Evolutionary conservation across 2,113 vertebrate genomes (phyloP).

Genomic region (Sialia sialis): DNA sequence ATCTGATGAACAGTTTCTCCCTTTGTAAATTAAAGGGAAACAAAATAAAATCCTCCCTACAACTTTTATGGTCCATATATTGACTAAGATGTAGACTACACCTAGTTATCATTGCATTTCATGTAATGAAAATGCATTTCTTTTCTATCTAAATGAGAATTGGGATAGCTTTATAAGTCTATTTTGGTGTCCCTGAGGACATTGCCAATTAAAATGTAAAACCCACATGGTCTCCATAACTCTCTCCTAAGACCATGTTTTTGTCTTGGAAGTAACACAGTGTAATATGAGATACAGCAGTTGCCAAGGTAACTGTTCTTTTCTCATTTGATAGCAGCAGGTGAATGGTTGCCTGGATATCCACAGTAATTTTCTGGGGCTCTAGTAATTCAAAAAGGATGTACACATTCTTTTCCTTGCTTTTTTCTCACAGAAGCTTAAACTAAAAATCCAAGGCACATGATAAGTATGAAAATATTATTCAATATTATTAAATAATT

Average conservation of each 20-base stretch:
- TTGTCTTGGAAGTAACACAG: background rate
- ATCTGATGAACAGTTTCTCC: background rate
- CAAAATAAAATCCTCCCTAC: background rate
- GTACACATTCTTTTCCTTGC: background rate
- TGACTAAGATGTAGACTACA: background rate
- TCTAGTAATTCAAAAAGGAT: background rate
- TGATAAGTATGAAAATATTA: background rate
- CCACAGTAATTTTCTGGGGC: background rate
- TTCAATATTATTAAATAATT: background rate
- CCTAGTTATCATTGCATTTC: background rate
- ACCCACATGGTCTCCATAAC: background rate
- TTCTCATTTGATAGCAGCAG: conserved; percentile 14
- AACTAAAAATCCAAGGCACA: background rate
- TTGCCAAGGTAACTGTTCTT: conserved; percentile 60
- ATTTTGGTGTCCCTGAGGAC: background rate
- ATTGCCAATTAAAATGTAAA: background rate
- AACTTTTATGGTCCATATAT: background rate
- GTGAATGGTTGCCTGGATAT: conserved; percentile 41
- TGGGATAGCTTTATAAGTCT: background rate
- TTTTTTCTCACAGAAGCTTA: background rate
- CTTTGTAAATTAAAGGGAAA: background rate
- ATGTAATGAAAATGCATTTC: background rate
- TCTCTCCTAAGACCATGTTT: background rate
- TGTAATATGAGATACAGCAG: background rate
- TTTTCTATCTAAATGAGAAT: background rate